A percentile compares a stretch with the other conserved stretches of the same genome.
phyloP scores from a whole-genome alignment of 2,113 vertebrate species.

The Benitochromis conjunctus region DNA sequence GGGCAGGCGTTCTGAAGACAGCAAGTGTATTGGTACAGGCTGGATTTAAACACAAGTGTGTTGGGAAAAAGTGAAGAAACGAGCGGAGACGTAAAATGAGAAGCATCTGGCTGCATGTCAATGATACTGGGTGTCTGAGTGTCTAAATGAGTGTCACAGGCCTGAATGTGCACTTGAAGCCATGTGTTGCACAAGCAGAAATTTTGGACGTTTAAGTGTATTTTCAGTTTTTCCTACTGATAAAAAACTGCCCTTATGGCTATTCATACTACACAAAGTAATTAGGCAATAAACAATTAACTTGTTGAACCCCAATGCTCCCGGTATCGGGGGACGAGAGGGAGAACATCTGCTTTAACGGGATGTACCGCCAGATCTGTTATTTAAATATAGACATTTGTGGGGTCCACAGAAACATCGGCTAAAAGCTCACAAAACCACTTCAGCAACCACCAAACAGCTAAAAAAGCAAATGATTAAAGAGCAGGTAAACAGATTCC shows the following conservation, averaged over 20 bases:
- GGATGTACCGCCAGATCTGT: neutral
- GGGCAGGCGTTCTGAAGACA: fast-evolving
- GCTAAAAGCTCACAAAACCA: neutral
- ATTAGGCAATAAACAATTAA: neutral
- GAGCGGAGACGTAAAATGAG: neutral
- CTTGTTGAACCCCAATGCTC: neutral
- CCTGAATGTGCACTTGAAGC: neutral
- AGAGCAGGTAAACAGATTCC: neutral
- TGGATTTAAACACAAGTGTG: neutral
- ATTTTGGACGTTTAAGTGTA: neutral
- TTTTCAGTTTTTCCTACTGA: neutral
- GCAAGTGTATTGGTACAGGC: neutral
- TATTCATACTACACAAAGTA: neutral
- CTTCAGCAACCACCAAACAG: neutral
- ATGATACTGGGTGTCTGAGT: neutral
- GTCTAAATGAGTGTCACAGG: neutral
- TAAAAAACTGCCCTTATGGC: neutral
- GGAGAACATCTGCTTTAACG: neutral
- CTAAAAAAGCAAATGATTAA: neutral
- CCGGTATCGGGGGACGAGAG: neutral
- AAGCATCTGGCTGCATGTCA: neutral
- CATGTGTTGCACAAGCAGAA: fast-evolving
- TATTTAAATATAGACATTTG: neutral
- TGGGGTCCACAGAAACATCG: neutral
- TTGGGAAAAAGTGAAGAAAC: neutral